A percentile compares a stretch with the other conserved stretches of the same genome.
Conservation (phyloP, 2,888 invertebrate species). For the Lagria hirta region DNA sequence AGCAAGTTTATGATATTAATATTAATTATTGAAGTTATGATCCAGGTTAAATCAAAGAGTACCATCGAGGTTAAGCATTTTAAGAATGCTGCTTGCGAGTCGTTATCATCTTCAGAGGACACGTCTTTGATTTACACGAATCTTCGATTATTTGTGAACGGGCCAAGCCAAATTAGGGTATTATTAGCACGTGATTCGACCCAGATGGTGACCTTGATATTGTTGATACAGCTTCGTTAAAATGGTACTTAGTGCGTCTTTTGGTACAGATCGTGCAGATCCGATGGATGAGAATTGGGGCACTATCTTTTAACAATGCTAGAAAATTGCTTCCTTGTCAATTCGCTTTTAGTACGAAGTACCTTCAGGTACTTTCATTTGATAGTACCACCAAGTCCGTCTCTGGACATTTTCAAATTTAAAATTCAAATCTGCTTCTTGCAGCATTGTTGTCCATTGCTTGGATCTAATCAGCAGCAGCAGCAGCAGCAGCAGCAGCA, state of each 20-base stretch:
- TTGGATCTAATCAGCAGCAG: constrained; percentile 24
- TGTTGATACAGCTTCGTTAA: constrained; percentile 17
- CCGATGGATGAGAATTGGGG: constrained; percentile 24
- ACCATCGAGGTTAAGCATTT: constrained; percentile 27
- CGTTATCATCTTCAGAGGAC: constrained; percentile 17
- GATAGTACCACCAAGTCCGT: too few relatives aligned
- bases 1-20: too few relatives aligned
- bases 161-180: constrained; percentile 19
- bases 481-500: too few relatives aligned
- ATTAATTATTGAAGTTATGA: too few relatives aligned
- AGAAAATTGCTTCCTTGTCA: too few relatives aligned
- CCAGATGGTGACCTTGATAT: constrained; percentile 27
- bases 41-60: too few relatives aligned
- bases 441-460: constrained; percentile 19
- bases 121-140: constrained; percentile 25
- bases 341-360: too few relatives aligned
- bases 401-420: too few relatives aligned
- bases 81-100: constrained; percentile 27
- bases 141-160: constrained; percentile 26
- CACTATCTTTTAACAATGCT: constrained; percentile 16
- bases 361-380: too few relatives aligned
- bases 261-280: constrained; percentile 18
- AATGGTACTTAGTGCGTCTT: constrained; percentile 11
- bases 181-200: constrained; percentile 19
- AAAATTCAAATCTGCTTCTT: constrained; percentile 21